Base-by-base conservation (phyloP, 2,113 vertebrate genomes). In the Holacanthus passer region DNA sequence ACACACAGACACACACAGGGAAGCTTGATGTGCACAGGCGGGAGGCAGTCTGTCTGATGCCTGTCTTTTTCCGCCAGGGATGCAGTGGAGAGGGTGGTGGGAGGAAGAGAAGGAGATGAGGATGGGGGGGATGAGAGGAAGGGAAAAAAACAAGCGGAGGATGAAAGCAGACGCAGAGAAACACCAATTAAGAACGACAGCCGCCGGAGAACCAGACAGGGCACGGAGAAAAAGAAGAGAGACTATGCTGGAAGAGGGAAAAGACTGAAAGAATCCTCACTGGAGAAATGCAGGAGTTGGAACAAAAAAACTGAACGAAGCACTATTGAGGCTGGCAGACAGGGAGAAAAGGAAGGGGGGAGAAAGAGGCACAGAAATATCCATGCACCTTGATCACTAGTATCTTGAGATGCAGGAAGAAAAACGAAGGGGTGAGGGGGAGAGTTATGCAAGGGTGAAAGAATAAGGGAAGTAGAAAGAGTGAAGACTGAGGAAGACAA, bases 101-200 rank as follows among this genome's bases (percentile, higher is more conserved):
- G 67, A 62, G 55, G 68, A 72, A 53, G 56, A 78, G 67, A 47
- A 53, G 63, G 64, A 77, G 73, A 76, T 37, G 69, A 66, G 62
- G 50, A 55, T 63, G 41, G 72, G 37, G 45, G 45, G 22, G 45
- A 12, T 29, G 68, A 58, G 62, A 60, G 24, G 64, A 45, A 32
- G 63, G 67, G 63, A 12, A 13, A 20, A n/a, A 52, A 69, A 56
- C 59, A 86, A 65, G 84, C 68, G 16, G 66, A 74, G 77, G 91
- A 91, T 92, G 89, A 93, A 91, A 91, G 86, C 83, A 91, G 74
- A 87, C 65, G 31, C 76, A 71, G 73, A 85, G 91, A 81, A 91
- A 90, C 75, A 88, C 91, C 87, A 93, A 93, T 93, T 92, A 92
- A 88, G 80, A 92, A 91, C 67, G 82, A 91, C 91, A 91, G 91